Base-by-base conservation (phyloP, 2,113 vertebrate species). In the Empidonax traillii region DNA sequence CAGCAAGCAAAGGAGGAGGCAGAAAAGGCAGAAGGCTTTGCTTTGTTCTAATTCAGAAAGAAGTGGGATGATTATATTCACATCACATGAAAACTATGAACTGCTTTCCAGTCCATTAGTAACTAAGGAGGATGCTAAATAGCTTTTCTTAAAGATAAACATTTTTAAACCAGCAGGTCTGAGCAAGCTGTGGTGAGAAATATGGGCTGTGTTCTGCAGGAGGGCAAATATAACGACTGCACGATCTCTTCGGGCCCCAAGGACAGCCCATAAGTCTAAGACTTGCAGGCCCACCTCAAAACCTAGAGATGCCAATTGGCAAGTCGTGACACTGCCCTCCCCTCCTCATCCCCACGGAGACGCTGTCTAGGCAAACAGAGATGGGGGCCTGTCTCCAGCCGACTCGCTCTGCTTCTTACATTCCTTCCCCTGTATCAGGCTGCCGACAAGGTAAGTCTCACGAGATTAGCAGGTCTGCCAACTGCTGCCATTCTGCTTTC, bases 41-140 rank as follows among this genome's bases (percentile, higher is more conserved):
- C 94, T 92, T 73, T 94, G 85, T 94, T 94, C 94, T 96, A 92
- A 96, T 95, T 96, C 90, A 4, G 94, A 96, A 97, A 94, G 95
- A 96, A 96, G 94, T 96, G 95, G 96, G 93, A 96, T 96, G 94
- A 96, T 92, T 97, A 93, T 94, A 96, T 96, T 95, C 96, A 94
- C 95, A 96, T 96, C 95, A 96, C 96, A 95, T 91, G 96, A 92
- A 89, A 95, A 96, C 90, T 86, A 97, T 89, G 89, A 97, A 96
- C 94, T 90, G 92, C 93, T 97, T 97, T 97, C 96, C 96, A 97
- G 93, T 94, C 95, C 96, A 97, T 97, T 97, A 96, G 95, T 94
- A 97, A 96, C 94, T 97, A 97, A 96, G 93, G 95, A 97, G 94
- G 95, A 97, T 96, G 94, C 96, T 97, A 95, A 97, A 97, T 95